Base-by-base conservation (phyloP, 53 echinoderm and acorn worm species). In the Mesocentrotus franciscanus region DNA sequence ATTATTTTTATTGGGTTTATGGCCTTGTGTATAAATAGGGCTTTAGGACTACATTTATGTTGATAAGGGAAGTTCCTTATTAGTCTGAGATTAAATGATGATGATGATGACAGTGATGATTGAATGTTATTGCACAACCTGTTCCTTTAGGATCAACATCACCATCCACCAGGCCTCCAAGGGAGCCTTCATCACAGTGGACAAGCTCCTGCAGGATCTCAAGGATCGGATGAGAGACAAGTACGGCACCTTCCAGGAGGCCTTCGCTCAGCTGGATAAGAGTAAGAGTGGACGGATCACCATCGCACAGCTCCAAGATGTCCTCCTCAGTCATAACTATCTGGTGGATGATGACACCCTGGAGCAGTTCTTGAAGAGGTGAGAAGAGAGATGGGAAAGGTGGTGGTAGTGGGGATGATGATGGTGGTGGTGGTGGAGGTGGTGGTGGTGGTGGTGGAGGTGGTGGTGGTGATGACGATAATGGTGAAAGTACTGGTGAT, bases 191-290 rank as follows among this genome's bases (percentile, higher is more conserved):
- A 97, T 99, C 92, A 96, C 98, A 0, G 96, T 96, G 35, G 96
- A 62, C 57, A 95, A 96, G 94, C 95, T 99, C 17, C 96, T 96
- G 93, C 99, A 99, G 60, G 96, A 90, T 57, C 96, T 99, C 16
- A 99, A 99, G 95, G 99, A 99, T 58, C 92, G 98, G 57, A 96
- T 99, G 94, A 76, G 99, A 71, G 99, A 99, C 85, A 96, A 96
- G 68, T 99, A 99, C 42, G 95, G 96, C 84, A 95, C 97, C 87
- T 99, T 99, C 96, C 99, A 99, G 89, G 97, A 95, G 57, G 99
- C 99, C 72, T 99, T 99, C 95, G 96, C 97, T 30, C 92, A 94
- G 90, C 85, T 97, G 22, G 99, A 99, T 92, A 91, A 94, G 22
- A 95, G 92, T 75, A 98, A 98, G 96, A 96, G 96, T 1, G 98